A percentile compares a stretch with the other conserved stretches of the same genome.
Conservation (phyloP, 2,888 invertebrate species). For the Tachystola acroxantha region DNA sequence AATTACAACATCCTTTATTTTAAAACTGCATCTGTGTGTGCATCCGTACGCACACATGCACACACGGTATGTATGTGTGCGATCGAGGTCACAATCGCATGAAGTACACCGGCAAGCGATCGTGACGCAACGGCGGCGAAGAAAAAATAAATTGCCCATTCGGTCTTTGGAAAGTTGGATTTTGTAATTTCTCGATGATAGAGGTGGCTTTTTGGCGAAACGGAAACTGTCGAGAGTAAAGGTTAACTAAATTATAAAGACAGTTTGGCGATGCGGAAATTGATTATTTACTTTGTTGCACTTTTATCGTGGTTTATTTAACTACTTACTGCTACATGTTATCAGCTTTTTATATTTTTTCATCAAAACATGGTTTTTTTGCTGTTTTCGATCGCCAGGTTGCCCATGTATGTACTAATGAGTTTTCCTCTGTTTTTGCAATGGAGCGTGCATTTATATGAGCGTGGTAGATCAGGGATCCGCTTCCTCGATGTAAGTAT, state of each 20-base stretch:
- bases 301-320: too few species aligned
- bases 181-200: constrained; percentile 12
- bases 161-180: constrained; percentile 38
- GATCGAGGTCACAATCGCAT: constrained; percentile 60
- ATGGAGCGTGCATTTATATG: too few species aligned
- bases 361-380: too few species aligned
- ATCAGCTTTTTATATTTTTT: too few species aligned
- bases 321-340: too few species aligned
- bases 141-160: constrained; percentile 34
- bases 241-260: neutral
- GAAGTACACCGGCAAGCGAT: constrained; percentile 41
- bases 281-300: neutral
- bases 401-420: too few species aligned
- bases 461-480: too few species aligned
- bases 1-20: constrained; percentile 44
- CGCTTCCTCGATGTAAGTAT: too few species aligned
- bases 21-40: constrained; percentile 33
- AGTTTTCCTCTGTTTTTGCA: too few species aligned
- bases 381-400: too few species aligned
- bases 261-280: neutral
- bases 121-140: constrained; percentile 8
- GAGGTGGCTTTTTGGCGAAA: constrained; percentile 7
- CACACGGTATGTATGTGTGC: constrained; percentile 34
- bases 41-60: constrained; percentile 35
- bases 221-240: neutral